These are phyloP conservation scores for Hartigia nigra DNA, from an alignment of 2,888 invertebrate species.

Conservation along the genomic window DNA sequence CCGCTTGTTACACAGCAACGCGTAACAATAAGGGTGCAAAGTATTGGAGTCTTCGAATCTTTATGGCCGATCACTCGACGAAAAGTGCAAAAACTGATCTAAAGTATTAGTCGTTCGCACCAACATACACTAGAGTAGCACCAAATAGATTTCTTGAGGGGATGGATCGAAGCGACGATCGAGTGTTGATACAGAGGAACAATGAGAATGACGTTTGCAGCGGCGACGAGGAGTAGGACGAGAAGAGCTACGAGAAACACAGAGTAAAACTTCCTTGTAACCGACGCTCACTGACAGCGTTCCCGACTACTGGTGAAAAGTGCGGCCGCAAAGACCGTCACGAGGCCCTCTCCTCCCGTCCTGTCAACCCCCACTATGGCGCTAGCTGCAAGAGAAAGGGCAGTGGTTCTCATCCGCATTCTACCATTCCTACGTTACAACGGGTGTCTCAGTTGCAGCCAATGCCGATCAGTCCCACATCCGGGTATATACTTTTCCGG, in stretches of 20 bases:
- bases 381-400: conserved; percentile 57
- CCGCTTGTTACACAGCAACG: neutral
- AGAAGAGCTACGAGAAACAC: neutral
- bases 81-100: neutral
- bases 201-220: neutral
- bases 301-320: conserved; percentile 52
- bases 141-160: neutral
- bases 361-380: conserved; percentile 32
- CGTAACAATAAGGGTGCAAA: neutral
- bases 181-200: neutral
- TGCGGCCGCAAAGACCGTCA: conserved; percentile 44
- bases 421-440: neutral
- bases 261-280: conserved; percentile 32
- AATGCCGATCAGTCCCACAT: neutral
- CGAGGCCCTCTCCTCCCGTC: conserved; percentile 33
- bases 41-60: neutral
- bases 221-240: conserved; percentile 20
- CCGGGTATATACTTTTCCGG: neutral
- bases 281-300: conserved; percentile 52
- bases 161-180: neutral
- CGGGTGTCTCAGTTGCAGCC: neutral
- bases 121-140: neutral
- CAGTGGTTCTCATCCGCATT: conserved; percentile 53
- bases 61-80: neutral
- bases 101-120: neutral